phyloP scores from a whole-genome alignment of 2,888 invertebrate species.

The Nematopogon swammerdamellus region DNA sequence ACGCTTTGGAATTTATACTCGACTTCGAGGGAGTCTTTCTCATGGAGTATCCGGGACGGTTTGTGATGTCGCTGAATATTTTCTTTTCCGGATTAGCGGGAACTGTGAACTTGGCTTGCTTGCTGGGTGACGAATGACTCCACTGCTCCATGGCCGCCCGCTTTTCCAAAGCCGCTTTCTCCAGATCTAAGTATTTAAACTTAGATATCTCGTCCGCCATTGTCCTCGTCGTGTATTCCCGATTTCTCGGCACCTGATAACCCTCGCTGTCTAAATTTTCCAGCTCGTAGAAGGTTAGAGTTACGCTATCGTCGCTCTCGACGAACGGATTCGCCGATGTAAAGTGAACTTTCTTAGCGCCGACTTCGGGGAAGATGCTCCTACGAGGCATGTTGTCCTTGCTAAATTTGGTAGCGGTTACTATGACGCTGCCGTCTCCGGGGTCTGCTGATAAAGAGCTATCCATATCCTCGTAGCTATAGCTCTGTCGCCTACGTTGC shows the following conservation, averaged over 20 bases:
- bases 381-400: slow-evolving; percentile 43
- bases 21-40: slow-evolving; percentile 41
- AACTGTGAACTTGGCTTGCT: slow-evolving; percentile 28
- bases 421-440: slow-evolving; percentile 49
- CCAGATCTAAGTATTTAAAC: slow-evolving; percentile 44
- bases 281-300: slow-evolving; percentile 44
- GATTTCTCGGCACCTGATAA: slow-evolving; percentile 21
- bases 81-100: slow-evolving; percentile 14
- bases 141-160: slow-evolving; percentile 27
- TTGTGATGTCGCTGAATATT: slow-evolving; percentile 33
- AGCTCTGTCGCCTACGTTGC: slow-evolving; percentile 27
- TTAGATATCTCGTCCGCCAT: slow-evolving; percentile 30
- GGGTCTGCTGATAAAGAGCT: slow-evolving; percentile 58
- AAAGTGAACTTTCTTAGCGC: slow-evolving; percentile 44
- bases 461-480: slow-evolving; percentile 52
- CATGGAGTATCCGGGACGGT: slow-evolving; percentile 19
- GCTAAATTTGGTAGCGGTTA: slow-evolving; percentile 52
- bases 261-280: slow-evolving; percentile 28
- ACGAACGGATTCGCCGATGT: slow-evolving; percentile 42
- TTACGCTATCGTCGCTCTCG: slow-evolving; percentile 50
- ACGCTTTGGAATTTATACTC: slow-evolving; percentile 34
- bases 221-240: slow-evolving; percentile 11
- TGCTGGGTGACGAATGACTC: slow-evolving; percentile 39
- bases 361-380: slow-evolving; percentile 35
- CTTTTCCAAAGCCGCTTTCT: slow-evolving; percentile 34